Percentiles rank a stretch among this genome's conserved stretches.
Evolutionary conservation across 1,140 invertebrate genomes (phyloP).

Genomic region (Batillaria attramentaria): DNA sequence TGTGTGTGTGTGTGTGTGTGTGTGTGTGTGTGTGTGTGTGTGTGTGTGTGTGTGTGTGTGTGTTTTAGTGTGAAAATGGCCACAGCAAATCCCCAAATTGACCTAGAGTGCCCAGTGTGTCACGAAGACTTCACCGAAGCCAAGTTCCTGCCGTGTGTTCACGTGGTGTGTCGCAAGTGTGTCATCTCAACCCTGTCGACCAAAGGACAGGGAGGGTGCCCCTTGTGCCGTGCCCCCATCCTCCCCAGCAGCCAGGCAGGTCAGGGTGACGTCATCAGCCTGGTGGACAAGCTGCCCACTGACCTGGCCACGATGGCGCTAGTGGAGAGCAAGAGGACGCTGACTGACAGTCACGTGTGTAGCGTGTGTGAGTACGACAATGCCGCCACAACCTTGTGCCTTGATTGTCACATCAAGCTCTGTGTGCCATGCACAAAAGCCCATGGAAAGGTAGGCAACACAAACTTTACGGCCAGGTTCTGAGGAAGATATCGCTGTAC

Average conservation of each 20-base stretch:
- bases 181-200: neutral
- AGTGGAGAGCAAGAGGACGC: neutral
- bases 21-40: no score
- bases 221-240: neutral
- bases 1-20: neutral
- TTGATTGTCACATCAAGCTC: slow-evolving; percentile 1
- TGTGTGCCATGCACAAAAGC: neutral
- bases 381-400: slow-evolving; percentile 2
- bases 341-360: neutral
- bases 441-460: no score
- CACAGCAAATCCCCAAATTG: neutral
- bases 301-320: slow-evolving; percentile 17
- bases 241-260: neutral
- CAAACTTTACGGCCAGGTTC: no score
- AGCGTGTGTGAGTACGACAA: slow-evolving; percentile 5
- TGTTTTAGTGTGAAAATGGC: neutral
- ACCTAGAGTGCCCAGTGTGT: slow-evolving; percentile 23
- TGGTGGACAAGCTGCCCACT: slow-evolving; percentile 6
- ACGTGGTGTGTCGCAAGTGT: slow-evolving; percentile 4
- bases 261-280: neutral
- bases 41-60: no score
- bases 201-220: neutral
- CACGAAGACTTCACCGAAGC: neutral
- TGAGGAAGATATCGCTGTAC: no score
- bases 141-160: slow-evolving; percentile 5